Conservation (phyloP, 2,113 vertebrate species). For the Triplophysa rosa region DNA sequence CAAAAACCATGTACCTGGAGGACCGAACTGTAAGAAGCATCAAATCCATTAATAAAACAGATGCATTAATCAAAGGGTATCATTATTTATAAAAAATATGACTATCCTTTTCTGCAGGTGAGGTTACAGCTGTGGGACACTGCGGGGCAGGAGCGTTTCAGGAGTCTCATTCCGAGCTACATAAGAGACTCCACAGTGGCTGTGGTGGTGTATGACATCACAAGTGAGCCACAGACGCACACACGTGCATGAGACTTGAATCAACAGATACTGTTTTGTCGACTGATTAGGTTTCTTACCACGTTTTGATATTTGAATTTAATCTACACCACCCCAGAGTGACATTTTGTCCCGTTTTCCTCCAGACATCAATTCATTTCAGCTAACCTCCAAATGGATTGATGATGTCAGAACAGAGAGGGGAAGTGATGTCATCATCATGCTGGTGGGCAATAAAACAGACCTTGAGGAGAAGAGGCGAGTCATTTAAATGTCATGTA, state of each 20-base stretch:
- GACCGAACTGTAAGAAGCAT: conserved; percentile 74
- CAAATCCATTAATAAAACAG: conserved; percentile 30
- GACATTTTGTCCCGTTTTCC: conserved; percentile 11
- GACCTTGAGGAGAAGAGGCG: conserved; percentile 79
- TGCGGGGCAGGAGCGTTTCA: conserved; percentile 55
- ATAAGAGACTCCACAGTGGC: conserved; percentile 57
- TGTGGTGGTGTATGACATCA: conserved; percentile 57
- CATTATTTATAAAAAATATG: neutral
- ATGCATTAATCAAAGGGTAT: neutral
- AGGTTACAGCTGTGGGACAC: conserved; percentile 58
- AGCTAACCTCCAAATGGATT: conserved; percentile 93
- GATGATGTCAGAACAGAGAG: conserved; percentile 85
- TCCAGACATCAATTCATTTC: conserved; percentile 90
- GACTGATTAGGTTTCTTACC: neutral
- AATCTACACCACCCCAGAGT: neutral
- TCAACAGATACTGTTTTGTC: neutral
- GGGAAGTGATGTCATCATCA: conserved; percentile 80
- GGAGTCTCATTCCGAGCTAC: conserved; percentile 57
- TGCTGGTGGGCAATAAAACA: conserved; percentile 81
- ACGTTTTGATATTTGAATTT: neutral
- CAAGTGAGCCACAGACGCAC: conserved; percentile 48
- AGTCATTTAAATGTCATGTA: neutral
- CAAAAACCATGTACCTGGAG: conserved; percentile 81
- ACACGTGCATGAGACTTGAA: neutral
- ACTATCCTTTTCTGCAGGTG: conserved; percentile 38